Conservation (phyloP, 2,888 invertebrate genomes). For the Hirtodrosophila histrioides region DNA sequence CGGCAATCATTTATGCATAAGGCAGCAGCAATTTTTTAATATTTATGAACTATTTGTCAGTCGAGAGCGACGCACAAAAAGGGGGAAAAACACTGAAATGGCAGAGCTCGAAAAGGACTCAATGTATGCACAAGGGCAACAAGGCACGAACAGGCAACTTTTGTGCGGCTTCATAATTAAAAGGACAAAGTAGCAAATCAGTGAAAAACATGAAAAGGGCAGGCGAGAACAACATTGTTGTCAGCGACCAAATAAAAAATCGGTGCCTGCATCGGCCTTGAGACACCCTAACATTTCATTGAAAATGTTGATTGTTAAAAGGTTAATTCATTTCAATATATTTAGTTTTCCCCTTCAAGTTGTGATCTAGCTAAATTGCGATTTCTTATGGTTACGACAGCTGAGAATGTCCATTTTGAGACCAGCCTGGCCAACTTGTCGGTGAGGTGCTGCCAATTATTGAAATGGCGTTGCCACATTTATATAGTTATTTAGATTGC, state of each 20-base stretch:
- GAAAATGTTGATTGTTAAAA: no score
- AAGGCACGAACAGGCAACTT: conserved; percentile 38
- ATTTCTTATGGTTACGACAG: no score
- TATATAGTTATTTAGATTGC: no score
- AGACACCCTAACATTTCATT: conserved; percentile 8
- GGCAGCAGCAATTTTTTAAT: conserved; percentile 50
- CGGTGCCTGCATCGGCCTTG: no score
- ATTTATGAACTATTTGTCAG: conserved; percentile 75
- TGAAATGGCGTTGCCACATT: no score
- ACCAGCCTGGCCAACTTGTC: no score
- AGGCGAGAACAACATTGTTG: conserved; percentile 22
- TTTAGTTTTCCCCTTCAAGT: no score
- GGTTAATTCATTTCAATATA: no score
- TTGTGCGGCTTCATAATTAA: conserved; percentile 70
- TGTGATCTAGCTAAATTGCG: no score
- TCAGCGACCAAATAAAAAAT: no score
- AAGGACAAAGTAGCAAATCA: conserved; percentile 79
- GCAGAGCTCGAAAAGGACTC: conserved; percentile 28
- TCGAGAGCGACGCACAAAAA: conserved; percentile 4
- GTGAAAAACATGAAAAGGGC: conserved; percentile 66
- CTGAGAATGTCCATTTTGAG: no score
- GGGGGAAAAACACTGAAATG: conserved; percentile 18
- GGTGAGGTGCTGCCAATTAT: no score
- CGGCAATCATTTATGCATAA: conserved; percentile 61
- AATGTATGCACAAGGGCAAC: conserved; percentile 40